These are phyloP conservation scores for Gadopsis bispinosus DNA, from an alignment of 2,797 vertebrate genomes.

Conservation along the genomic window DNA sequence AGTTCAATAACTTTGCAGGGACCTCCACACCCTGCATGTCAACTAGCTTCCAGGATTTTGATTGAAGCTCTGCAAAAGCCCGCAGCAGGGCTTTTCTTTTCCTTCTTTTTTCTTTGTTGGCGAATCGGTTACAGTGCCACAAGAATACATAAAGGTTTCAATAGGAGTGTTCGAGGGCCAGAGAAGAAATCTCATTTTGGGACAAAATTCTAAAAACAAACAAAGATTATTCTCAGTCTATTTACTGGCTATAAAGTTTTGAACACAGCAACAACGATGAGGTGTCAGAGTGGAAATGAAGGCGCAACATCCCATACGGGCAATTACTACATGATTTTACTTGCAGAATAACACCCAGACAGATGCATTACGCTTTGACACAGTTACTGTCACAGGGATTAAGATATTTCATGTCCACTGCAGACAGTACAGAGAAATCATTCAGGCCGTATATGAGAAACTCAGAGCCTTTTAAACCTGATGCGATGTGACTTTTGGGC, in stretches of 20 bases:
- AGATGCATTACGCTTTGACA: constrained; percentile 47
- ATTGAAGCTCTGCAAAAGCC: constrained; percentile 70
- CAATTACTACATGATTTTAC: constrained; percentile 63
- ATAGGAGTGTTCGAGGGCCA: constrained; percentile 54
- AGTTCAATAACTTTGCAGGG: constrained; percentile 76
- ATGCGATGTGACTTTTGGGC: constrained; percentile 23
- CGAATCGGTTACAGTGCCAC: constrained; percentile 68
- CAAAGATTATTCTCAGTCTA: constrained; percentile 55
- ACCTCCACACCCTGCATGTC: constrained; percentile 74
- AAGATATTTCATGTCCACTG: constrained; percentile 53
- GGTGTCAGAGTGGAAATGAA: constrained; percentile 68
- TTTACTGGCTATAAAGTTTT: constrained; percentile 51
- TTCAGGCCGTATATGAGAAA: constrained; percentile 44
- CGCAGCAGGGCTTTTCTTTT: constrained; percentile 71
- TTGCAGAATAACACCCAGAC: constrained; percentile 52
- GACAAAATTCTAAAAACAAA: constrained; percentile 61
- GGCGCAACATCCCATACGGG: constrained; percentile 49
- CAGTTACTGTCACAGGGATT: constrained; percentile 51
- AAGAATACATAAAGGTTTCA: constrained; percentile 74
- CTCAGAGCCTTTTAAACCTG: constrained; percentile 19
- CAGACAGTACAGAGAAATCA: constrained; percentile 31
- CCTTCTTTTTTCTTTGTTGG: constrained; percentile 60
- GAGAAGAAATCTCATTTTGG: constrained; percentile 18
- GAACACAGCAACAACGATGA: constrained; percentile 59
- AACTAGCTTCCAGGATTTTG: constrained; percentile 75